Evolutionary conservation across 2,797 vertebrate genomes (phyloP).

Genomic region (Phoxinus dragarum): DNA sequence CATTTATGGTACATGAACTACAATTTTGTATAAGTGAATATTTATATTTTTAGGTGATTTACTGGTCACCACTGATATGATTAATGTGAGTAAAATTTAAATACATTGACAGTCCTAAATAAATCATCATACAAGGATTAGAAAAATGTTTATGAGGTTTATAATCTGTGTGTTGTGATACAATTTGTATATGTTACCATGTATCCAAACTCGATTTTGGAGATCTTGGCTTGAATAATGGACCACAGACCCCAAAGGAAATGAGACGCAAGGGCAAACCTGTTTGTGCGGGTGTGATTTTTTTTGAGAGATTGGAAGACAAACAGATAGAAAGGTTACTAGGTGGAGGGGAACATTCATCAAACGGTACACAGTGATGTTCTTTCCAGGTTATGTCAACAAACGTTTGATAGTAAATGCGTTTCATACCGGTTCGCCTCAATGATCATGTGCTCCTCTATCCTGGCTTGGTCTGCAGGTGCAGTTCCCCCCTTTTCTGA

Average conservation of each 20-base stretch:
- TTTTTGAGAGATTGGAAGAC: neutral
- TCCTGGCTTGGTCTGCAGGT: slow-evolving; percentile 71
- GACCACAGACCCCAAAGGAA: slow-evolving; percentile 98
- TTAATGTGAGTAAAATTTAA: neutral
- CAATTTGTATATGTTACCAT: slow-evolving; percentile 80
- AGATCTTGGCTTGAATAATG: slow-evolving; percentile 92
- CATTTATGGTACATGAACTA: neutral
- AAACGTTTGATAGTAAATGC: neutral
- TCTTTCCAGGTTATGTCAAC: neutral
- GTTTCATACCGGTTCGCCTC: slow-evolving; percentile 85
- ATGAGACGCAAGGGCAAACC: slow-evolving; percentile 91
- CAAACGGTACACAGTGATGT: neutral
- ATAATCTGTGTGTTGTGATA: neutral
- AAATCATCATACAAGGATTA: neutral
- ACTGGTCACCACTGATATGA: neutral
- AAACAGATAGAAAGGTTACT: slow-evolving; percentile 7
- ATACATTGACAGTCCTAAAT: neutral
- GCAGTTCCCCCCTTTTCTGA: slow-evolving; percentile 70
- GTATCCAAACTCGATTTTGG: slow-evolving; percentile 95
- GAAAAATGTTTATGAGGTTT: neutral
- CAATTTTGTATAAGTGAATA: neutral
- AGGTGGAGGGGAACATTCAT: neutral
- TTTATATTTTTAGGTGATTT: neutral
- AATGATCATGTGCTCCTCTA: slow-evolving; percentile 83
- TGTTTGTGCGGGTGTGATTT: slow-evolving; percentile 58